Conservation (phyloP, 1,140 invertebrate species). For the Cardiocondyla obscurior region DNA sequence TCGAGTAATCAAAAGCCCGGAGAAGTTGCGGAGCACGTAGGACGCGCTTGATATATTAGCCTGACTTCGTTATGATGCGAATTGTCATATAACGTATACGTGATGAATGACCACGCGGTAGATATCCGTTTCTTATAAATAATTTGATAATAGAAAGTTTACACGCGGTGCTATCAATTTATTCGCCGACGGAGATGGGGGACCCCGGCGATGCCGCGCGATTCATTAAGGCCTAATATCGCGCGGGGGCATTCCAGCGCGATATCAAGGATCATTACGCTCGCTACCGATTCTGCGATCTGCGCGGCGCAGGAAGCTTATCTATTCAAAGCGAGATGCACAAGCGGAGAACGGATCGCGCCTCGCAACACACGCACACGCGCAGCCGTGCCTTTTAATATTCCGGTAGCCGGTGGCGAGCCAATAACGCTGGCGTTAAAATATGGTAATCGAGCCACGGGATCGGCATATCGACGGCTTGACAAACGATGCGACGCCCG, state of each 20-base stretch:
- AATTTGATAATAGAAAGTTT: background rate
- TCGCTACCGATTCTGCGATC: conserved; percentile 39
- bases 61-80: background rate
- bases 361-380: conserved; percentile 1
- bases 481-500: conserved; percentile 82
- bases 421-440: conserved; percentile 83
- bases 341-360: conserved; percentile 25
- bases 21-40: background rate
- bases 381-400: conserved; percentile 68
- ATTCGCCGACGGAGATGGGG: background rate
- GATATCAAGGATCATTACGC: conserved; percentile 43
- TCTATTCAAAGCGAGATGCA: conserved; percentile 33
- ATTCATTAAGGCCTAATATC: conserved; percentile 4
- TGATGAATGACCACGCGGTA: background rate
- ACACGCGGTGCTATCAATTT: background rate
- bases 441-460: conserved; percentile 82
- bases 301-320: conserved; percentile 13
- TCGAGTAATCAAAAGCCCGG: background rate
- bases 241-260: conserved; percentile 4
- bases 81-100: background rate
- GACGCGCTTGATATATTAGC: background rate
- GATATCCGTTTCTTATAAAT: background rate
- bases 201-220: background rate
- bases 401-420: conserved; percentile 80
- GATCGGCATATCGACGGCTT: conserved; percentile 83